These are phyloP conservation scores for Mylabris phalerata DNA, from an alignment of 1,140 invertebrate genomes.

Conservation along the genomic window DNA sequence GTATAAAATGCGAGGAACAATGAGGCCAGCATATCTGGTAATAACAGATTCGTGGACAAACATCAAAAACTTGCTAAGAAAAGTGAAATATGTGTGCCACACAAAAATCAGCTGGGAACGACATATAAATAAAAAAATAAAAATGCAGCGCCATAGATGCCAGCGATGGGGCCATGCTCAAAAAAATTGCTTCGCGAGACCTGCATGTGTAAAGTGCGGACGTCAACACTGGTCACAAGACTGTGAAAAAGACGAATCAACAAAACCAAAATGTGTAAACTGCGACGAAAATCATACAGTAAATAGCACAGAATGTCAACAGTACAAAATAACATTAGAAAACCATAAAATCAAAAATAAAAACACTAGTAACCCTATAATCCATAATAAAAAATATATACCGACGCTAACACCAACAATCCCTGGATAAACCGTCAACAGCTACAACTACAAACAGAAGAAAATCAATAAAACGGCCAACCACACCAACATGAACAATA, in stretches of 20 bases:
- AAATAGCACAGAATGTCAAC: neutral
- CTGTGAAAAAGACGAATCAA: constrained; percentile 21
- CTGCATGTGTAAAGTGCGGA: constrained; percentile 37
- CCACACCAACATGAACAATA: no score
- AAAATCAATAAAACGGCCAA: no score
- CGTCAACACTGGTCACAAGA: constrained; percentile 32
- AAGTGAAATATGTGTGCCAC: neutral
- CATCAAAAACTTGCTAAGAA: neutral
- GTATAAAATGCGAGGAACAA: constrained; percentile 1
- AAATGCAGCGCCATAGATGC: constrained; percentile 34
- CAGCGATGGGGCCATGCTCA: constrained; percentile 39
- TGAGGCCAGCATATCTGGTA: neutral
- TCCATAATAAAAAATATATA: no score
- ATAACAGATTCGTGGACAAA: neutral
- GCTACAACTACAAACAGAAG: no score
- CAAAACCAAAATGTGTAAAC: neutral
- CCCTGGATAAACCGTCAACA: neutral
- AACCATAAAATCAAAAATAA: neutral
- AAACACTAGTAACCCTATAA: neutral
- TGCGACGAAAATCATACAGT: constrained; percentile 2
- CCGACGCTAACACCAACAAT: neutral
- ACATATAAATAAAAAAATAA: constrained; percentile 20
- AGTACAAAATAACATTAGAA: neutral
- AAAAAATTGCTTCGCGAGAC: constrained; percentile 26
- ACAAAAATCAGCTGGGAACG: constrained; percentile 21